Evolutionary conservation across 2,113 vertebrate species (phyloP).

Genomic region (Petromus typicus): DNA sequence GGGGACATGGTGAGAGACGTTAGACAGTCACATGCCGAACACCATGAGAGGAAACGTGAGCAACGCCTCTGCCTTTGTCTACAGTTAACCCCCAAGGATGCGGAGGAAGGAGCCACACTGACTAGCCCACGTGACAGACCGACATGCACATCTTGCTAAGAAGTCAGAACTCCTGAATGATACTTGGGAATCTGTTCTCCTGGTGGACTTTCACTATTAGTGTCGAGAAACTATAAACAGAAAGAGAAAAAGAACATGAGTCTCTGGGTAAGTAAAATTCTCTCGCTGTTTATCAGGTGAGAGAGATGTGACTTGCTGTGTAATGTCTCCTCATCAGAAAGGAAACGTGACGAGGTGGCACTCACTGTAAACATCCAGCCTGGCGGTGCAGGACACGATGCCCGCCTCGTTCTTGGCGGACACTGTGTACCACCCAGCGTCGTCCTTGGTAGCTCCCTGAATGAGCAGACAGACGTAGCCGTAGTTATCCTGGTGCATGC

Average conservation of each 20-base stretch:
- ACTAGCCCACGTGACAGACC: conserved; percentile 54
- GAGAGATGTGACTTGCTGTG: background rate
- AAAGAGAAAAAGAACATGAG: conserved; percentile 86
- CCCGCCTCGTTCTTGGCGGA: conserved; percentile 99
- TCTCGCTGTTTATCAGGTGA: background rate
- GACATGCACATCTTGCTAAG: conserved; percentile 81
- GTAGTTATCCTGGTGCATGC: conserved; percentile 98
- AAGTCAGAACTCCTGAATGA: conserved; percentile 75
- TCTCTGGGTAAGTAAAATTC: conserved; percentile 56
- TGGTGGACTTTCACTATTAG: conserved; percentile 85
- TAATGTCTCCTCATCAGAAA: background rate
- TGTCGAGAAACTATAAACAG: conserved; percentile 87
- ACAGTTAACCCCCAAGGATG: conserved; percentile 71
- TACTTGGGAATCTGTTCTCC: conserved; percentile 87
- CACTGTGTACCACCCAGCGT: conserved; percentile 98
- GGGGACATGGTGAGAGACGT: conserved; percentile 46
- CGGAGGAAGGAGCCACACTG: conserved; percentile 64
- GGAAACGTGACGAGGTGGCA: background rate
- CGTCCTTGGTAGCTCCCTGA: conserved; percentile 96
- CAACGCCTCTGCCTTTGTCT: conserved; percentile 70
- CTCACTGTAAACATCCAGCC: conserved; percentile 96
- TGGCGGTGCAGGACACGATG: conserved; percentile 97
- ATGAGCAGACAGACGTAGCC: conserved; percentile 99
- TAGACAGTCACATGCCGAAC: conserved; percentile 77
- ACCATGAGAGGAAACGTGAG: conserved; percentile 72